Percentiles rank a stretch among this genome's conserved stretches.
Conservation (phyloP, 2,888 invertebrate species). For the Quadroppia sp. region DNA sequence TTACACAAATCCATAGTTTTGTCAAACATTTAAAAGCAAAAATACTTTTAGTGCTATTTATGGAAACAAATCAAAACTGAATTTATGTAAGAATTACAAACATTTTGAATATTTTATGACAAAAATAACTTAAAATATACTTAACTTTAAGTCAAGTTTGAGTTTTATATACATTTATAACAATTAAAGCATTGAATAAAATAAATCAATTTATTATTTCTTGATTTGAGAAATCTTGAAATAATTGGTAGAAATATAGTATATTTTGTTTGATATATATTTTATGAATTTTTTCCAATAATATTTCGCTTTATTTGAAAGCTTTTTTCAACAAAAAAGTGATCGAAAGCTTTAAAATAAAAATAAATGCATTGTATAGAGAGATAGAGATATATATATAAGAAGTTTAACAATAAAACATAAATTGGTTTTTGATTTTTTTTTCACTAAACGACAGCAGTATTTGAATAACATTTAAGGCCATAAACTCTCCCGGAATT, state of each 20-base stretch:
- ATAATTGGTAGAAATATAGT: constrained; percentile 15
- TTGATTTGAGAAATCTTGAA: constrained; percentile 5
- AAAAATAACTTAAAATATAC: background rate
- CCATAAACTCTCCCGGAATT: constrained; percentile 10
- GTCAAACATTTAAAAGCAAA: too few relatives aligned
- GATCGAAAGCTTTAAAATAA: constrained; percentile 12
- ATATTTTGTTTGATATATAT: background rate
- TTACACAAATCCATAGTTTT: too few relatives aligned
- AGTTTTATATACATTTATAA: background rate
- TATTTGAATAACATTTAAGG: background rate
- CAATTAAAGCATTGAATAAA: constrained; percentile 2
- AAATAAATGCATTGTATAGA: background rate
- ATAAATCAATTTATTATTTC: constrained; percentile 23
- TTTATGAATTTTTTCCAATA: background rate
- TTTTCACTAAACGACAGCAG: constrained; percentile 3
- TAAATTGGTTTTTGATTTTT: background rate
- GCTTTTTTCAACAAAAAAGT: background rate
- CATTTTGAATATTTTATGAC: background rate
- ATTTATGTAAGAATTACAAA: background rate
- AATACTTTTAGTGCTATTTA: too few relatives aligned
- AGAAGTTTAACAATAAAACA: background rate
- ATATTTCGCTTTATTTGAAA: constrained; percentile 3
- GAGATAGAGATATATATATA: too few relatives aligned
- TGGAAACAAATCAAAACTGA: too few relatives aligned
- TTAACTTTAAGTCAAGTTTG: background rate